Percentiles rank a stretch among this genome's conserved stretches.
Evolutionary conservation across 2,888 invertebrate species (phyloP).

Genomic region (Nebria salina): DNA sequence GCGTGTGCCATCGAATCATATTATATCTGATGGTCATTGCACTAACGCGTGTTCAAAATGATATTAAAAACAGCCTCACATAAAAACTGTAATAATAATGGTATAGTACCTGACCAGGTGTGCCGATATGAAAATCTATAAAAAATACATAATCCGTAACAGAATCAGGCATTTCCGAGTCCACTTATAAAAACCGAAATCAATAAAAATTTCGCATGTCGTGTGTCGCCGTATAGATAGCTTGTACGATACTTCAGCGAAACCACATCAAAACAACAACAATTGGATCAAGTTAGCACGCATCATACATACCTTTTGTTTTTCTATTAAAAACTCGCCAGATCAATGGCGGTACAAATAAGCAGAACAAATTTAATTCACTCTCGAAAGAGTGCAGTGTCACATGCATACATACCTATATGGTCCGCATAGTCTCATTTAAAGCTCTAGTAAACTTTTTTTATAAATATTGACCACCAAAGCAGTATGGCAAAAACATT

Average conservation of each 20-base stretch:
- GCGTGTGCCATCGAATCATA: no score
- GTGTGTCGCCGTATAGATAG: neutral
- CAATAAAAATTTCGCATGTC: neutral
- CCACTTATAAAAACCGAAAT: conserved; percentile 14
- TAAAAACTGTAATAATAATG: neutral
- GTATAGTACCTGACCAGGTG: neutral
- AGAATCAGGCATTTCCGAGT: conserved; percentile 37
- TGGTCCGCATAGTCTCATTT: neutral
- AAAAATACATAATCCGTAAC: conserved; percentile 20
- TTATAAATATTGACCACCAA: neutral
- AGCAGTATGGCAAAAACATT: neutral
- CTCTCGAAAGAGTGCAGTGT: neutral
- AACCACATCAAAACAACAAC: neutral
- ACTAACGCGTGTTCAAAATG: no score
- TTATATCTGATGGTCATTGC: no score
- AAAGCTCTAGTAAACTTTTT: neutral
- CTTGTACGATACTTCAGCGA: neutral
- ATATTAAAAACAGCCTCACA: neutral
- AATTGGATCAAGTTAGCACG: conserved; percentile 1
- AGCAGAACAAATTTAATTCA: neutral
- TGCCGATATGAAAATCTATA: neutral
- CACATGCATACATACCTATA: neutral
- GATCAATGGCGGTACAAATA: neutral
- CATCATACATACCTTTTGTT: neutral
- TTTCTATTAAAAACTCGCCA: neutral